phyloP scores from a whole-genome alignment of 2,113 vertebrate genomes.

The Sturnira hondurensis region DNA sequence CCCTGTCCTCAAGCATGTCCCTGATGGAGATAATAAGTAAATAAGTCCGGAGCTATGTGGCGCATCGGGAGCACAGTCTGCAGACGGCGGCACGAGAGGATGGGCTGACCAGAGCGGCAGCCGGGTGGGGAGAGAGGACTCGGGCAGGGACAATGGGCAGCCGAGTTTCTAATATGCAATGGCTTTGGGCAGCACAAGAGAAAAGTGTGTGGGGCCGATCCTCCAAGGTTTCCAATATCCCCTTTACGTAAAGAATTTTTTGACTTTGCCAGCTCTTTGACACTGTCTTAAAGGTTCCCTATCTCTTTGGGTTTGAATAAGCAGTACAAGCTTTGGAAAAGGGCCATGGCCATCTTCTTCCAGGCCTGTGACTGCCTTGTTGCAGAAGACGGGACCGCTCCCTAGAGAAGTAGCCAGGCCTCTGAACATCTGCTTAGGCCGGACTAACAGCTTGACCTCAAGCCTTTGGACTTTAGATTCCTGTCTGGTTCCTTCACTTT shows the following conservation, averaged over 20 bases:
- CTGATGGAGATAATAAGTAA: neutral
- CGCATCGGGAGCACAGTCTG: no score
- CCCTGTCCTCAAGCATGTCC: neutral
- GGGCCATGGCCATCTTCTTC: neutral
- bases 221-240: neutral
- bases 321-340: neutral
- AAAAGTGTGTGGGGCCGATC: neutral
- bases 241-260: neutral
- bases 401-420: neutral
- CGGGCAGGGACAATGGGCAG: neutral
- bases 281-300: neutral
- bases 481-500: neutral
- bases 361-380: no score
- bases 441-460: no score
- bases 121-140: neutral
- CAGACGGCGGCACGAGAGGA: neutral
- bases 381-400: neutral
- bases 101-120: neutral
- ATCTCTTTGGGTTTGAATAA: no score
- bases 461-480: no score
- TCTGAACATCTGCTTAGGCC: neutral
- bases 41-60: no score
- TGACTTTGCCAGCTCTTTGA: neutral
- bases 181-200: neutral
- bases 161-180: fast-evolving